Evolutionary conservation across 64 coral and sea anemone genomes (phyloP).

Genomic region (Catalaphyllia jardinei): DNA sequence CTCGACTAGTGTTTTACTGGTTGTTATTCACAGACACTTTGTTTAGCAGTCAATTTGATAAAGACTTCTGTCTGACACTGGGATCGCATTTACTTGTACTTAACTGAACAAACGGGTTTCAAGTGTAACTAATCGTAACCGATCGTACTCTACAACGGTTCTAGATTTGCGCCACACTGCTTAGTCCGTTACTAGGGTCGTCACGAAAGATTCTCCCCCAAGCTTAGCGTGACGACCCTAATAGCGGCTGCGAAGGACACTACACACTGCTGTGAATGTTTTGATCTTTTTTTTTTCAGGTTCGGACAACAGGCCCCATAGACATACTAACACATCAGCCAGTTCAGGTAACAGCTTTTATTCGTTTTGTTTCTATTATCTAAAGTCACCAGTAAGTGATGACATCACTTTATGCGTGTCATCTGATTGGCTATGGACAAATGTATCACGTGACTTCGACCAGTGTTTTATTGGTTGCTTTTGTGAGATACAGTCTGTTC

Average conservation of each 20-base stretch:
- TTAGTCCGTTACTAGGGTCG: too few species aligned
- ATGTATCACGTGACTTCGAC: conserved; percentile 9
- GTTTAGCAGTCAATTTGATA: conserved; percentile 43
- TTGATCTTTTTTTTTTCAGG: conserved; percentile 35
- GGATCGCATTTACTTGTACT: background rate
- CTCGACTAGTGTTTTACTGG: conserved; percentile 39
- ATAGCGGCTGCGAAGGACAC: too few species aligned
- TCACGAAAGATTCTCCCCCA: too few species aligned
- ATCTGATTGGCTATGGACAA: conserved; percentile 62
- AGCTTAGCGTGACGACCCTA: too few species aligned
- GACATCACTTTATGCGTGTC: conserved; percentile 89
- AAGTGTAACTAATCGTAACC: too few species aligned
- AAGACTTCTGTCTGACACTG: conserved; percentile 33
- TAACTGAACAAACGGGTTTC: too few species aligned
- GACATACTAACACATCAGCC: conserved; percentile 96
- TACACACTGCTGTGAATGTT: too few species aligned
- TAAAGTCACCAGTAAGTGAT: conserved; percentile 54
- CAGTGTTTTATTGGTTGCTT: conserved; percentile 43
- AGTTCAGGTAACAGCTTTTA: conserved; percentile 67
- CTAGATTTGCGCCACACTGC: too few species aligned
- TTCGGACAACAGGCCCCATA: conserved; percentile 95
- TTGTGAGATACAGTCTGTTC: background rate
- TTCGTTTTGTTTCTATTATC: background rate
- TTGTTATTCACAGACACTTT: conserved; percentile 2
- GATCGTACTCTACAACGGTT: too few species aligned